A percentile compares a stretch with the other conserved stretches of the same genome.
Conservation (phyloP, 2,797 vertebrate species). For the Manis javanica region DNA sequence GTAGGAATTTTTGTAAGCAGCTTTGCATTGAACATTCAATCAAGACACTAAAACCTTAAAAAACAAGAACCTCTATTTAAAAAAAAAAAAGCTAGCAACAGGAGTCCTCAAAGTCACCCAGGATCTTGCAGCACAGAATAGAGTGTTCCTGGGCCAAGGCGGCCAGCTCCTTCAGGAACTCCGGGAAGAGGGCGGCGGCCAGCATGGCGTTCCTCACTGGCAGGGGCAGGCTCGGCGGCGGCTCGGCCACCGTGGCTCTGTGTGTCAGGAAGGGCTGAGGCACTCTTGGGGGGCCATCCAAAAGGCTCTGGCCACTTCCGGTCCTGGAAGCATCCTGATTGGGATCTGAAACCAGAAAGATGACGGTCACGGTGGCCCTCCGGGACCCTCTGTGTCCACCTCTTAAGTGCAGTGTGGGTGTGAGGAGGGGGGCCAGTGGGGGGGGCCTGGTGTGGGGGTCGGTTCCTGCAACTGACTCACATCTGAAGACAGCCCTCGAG, state of each 20-base stretch:
- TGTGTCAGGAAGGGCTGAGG: slow-evolving; percentile 86
- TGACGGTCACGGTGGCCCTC: neutral
- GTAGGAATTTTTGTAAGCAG: slow-evolving; percentile 83
- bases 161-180: slow-evolving; percentile 99
- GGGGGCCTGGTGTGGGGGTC: rapidly evolving
- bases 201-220: slow-evolving; percentile 92
- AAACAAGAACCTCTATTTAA: slow-evolving; percentile 50
- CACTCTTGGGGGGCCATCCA: slow-evolving; percentile 83
- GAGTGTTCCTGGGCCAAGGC: slow-evolving; percentile 98
- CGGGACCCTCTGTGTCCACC: rapidly evolving
- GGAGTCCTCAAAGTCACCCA: slow-evolving; percentile 90
- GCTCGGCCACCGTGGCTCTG: slow-evolving; percentile 85
- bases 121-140: slow-evolving; percentile 92
- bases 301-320: slow-evolving; percentile 80
- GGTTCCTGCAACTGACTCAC: neutral
- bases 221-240: slow-evolving; percentile 89
- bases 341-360: slow-evolving; percentile 85
- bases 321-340: slow-evolving; percentile 71
- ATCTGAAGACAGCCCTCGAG: neutral
- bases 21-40: slow-evolving; percentile 82
- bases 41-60: slow-evolving; percentile 72
- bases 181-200: slow-evolving; percentile 95
- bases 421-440: rapidly evolving
- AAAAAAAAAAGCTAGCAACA: slow-evolving; percentile 79
- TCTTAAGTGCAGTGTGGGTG: neutral